Evolutionary conservation across 2,888 invertebrate species (phyloP), one percentile per base, ranked within the genome.

Genomic region (Drosophila incognita): DNA sequence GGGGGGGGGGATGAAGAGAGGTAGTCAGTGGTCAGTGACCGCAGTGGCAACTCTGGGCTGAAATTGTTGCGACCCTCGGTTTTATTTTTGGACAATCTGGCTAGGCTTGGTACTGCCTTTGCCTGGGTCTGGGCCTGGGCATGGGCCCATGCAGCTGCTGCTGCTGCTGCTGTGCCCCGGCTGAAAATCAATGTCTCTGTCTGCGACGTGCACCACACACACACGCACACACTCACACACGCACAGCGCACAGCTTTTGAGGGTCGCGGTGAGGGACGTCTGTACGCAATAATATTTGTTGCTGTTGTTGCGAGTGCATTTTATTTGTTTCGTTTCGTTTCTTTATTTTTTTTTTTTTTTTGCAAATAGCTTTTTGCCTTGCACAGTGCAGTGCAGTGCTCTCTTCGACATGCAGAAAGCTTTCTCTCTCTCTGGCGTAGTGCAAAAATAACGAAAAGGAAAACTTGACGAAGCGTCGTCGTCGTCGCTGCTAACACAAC

Each of bases 181-280:
- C 54, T 66, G 52, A 79, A 86, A 80, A 82, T 87, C 85, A 86
- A 85, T 86, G 85, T 82, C 87, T 85, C 73, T 82, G 88, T 87
- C 83, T 87, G 88, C 74, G 68, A 54, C 52, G 51, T 42, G 31
- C 40, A 31, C 21, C 29, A 29, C 24, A 36, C 36, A 36, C 24
- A 54, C 54, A 27, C 36, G 27, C 36, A 38, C 7, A 7, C 54
- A 53, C 35, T 10, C 35, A 53, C 53, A 27, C 27, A 29, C 33
- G 35, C 27, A 27, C 27, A 38, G 13, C 38, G 13, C n/a, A 63
- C 69, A 88, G 87, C 88, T 86, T 88, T 83, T 85, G 83, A 88
- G 89, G 89, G 85, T 88, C 89, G 89, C 73, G 89, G 89, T 85
- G 87, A 85, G 89, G 87, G 85, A 85, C 84, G 73, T 64, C 46